These are phyloP conservation scores for Drosophila parabipectinata DNA, from an alignment of 1,140 invertebrate species.

Conservation along the genomic window DNA sequence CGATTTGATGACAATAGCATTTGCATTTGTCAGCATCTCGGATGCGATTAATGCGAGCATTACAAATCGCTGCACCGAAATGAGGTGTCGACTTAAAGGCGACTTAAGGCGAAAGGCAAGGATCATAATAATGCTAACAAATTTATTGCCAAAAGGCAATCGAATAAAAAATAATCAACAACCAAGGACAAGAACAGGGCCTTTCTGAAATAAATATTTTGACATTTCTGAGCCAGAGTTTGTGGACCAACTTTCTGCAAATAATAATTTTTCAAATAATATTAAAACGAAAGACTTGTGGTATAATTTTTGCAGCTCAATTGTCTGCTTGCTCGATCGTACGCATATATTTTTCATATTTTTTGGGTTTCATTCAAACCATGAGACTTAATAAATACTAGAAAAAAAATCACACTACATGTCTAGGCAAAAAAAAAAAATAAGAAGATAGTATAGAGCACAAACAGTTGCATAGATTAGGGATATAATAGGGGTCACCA, in stretches of 20 bases:
- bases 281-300: not conserved
- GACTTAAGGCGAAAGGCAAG: constrained; percentile 49
- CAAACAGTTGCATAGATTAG: constrained; percentile 6
- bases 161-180: not conserved
- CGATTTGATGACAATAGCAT: constrained; percentile 66
- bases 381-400: constrained; percentile 78
- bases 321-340: constrained; percentile 58
- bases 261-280: not conserved
- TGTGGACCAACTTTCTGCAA: not conserved
- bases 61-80: constrained; percentile 56
- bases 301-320: constrained; percentile 63
- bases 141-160: constrained; percentile 20
- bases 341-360: constrained; percentile 69
- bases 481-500: constrained; percentile 42
- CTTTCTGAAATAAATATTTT: constrained; percentile 57
- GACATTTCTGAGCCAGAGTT: constrained; percentile 38
- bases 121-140: constrained; percentile 70
- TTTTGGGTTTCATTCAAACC: constrained; percentile 79
- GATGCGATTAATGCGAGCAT: constrained; percentile 56
- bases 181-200: constrained; percentile 52
- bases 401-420: constrained; percentile 58
- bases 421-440: constrained; percentile 44
- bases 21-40: constrained; percentile 69
- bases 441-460: constrained; percentile 12
- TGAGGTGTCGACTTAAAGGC: constrained; percentile 78